phyloP scores from a whole-genome alignment of 2,888 invertebrate species.

The Tenthredo distinguenda region DNA sequence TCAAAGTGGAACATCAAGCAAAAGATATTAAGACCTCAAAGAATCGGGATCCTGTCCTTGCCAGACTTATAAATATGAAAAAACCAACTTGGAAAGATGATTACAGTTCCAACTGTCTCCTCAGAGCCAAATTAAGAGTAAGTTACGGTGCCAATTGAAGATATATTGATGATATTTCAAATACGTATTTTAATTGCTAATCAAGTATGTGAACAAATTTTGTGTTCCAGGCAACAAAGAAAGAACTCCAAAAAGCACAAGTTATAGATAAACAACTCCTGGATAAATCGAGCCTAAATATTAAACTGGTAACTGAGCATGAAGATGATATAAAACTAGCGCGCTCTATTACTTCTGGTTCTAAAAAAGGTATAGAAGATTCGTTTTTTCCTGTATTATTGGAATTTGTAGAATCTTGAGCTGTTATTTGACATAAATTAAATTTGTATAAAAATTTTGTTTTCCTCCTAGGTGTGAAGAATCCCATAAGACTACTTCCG shows the following conservation, averaged over 20 bases:
- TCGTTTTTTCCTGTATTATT: neutral
- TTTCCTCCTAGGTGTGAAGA: neutral
- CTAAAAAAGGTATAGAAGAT: slow-evolving; percentile 80
- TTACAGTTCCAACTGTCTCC: slow-evolving; percentile 92
- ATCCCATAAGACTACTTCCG: slow-evolving; percentile 39
- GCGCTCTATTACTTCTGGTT: slow-evolving; percentile 85
- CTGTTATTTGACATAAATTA: neutral
- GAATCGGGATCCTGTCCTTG: slow-evolving; percentile 86
- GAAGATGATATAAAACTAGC: slow-evolving; percentile 91
- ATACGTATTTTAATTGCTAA: neutral
- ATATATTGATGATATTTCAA: neutral
- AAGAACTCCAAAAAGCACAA: slow-evolving; percentile 85
- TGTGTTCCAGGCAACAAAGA: slow-evolving; percentile 84
- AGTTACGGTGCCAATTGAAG: slow-evolving; percentile 64
- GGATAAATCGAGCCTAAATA: slow-evolving; percentile 88
- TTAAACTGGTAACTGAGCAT: slow-evolving; percentile 88
- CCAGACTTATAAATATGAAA: slow-evolving; percentile 88
- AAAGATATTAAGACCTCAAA: slow-evolving; percentile 88
- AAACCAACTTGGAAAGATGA: slow-evolving; percentile 94
- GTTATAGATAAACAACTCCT: slow-evolving; percentile 86
- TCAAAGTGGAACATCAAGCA: slow-evolving; percentile 94
- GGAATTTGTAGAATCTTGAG: neutral
- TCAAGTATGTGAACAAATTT: neutral
- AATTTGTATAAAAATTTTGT: neutral
- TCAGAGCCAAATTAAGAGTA: slow-evolving; percentile 93